These are phyloP conservation scores for Lepeophtheirus nordmannii DNA, from an alignment of 2,888 invertebrate species.

Conservation along the genomic window DNA sequence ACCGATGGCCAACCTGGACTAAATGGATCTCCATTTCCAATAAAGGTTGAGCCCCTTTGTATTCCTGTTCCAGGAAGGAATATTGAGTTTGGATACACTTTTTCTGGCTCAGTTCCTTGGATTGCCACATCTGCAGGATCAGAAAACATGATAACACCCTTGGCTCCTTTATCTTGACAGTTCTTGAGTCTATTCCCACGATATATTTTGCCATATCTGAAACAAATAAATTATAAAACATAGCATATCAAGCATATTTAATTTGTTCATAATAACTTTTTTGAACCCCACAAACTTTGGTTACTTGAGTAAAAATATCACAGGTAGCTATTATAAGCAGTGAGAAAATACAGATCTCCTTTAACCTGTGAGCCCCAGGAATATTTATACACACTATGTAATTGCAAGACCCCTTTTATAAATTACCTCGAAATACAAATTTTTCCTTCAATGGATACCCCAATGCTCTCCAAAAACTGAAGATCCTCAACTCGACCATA, in stretches of 20 bases:
- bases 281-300: too few species aligned
- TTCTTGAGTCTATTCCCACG: conserved; percentile 34
- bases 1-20: conserved; percentile 31
- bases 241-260: too few species aligned
- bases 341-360: too few species aligned
- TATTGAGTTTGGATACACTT: conserved; percentile 32
- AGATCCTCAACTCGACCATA: conserved; percentile 37
- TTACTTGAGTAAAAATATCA: too few species aligned
- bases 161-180: conserved; percentile 32
- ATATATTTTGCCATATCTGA: conserved; percentile 37
- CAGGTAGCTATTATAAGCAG: too few species aligned
- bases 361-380: too few species aligned
- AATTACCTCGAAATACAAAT: conserved; percentile 35
- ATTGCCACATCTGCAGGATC: conserved; percentile 35
- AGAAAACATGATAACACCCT: conserved; percentile 36
- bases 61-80: conserved; percentile 35
- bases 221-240: too few species aligned
- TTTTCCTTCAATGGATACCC: conserved; percentile 34
- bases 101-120: conserved; percentile 28
- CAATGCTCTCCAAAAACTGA: conserved; percentile 30
- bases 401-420: conserved; percentile 28
- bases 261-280: too few species aligned
- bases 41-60: conserved; percentile 27
- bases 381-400: too few species aligned
- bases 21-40: conserved; percentile 27